Evolutionary conservation across 2,888 invertebrate species (phyloP).

Genomic region (Dastarcus helophoroides): DNA sequence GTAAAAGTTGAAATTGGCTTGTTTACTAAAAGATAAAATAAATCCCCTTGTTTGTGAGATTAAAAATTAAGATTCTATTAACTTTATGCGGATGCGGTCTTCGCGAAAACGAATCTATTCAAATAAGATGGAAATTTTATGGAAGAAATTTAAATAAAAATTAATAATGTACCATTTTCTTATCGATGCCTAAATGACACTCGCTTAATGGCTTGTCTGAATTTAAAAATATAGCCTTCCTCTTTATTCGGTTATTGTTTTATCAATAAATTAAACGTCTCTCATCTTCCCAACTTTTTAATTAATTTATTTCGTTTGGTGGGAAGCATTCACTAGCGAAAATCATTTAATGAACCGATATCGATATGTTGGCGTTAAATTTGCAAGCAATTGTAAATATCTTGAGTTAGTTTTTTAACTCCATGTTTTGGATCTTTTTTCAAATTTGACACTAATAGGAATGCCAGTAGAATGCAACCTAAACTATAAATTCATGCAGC

Average conservation of each 20-base stretch:
- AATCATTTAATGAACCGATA: too few relatives aligned
- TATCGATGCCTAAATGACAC: conserved; percentile 21
- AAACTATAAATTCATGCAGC: too few relatives aligned
- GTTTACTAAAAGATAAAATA: conserved; percentile 24
- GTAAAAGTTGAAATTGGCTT: conserved; percentile 24
- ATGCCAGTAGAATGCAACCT: too few relatives aligned
- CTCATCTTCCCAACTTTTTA: conserved; percentile 15
- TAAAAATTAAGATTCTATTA: conserved; percentile 27
- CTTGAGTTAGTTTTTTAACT: too few relatives aligned
- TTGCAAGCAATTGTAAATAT: too few relatives aligned
- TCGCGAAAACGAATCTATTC: conserved; percentile 13
- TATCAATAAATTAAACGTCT: conserved; percentile 27
- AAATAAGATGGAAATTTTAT: conserved; percentile 12
- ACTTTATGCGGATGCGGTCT: conserved; percentile 23
- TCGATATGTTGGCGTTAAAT: too few relatives aligned
- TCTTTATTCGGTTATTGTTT: conserved; percentile 21
- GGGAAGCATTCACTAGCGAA: too few relatives aligned
- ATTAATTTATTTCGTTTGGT: too few relatives aligned
- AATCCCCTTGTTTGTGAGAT: conserved; percentile 23
- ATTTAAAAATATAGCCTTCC: conserved; percentile 16
- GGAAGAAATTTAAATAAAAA: conserved; percentile 16
- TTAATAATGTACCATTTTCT: conserved; percentile 20
- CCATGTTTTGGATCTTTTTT: too few relatives aligned
- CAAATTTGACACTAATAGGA: too few relatives aligned
- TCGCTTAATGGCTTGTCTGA: conserved; percentile 19